These are phyloP conservation scores for Drosophila takahashii DNA, from an alignment of 1,140 invertebrate genomes.

Conservation along the genomic window DNA sequence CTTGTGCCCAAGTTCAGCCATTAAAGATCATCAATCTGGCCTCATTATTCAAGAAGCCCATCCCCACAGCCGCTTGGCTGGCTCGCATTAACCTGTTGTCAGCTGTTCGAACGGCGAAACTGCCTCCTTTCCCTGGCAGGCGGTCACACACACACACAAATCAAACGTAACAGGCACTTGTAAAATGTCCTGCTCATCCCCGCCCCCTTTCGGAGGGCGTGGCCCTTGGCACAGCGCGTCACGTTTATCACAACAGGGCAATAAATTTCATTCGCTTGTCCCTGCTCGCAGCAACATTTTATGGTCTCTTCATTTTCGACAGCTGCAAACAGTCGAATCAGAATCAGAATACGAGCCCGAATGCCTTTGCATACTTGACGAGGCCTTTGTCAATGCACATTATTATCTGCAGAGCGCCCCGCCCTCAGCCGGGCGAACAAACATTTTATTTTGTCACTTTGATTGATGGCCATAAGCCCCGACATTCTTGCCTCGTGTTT, in stretches of 20 bases:
- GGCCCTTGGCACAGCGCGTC: slow-evolving; percentile 58
- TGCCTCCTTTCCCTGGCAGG: slow-evolving; percentile 1
- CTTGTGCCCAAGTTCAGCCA: slow-evolving; percentile 39
- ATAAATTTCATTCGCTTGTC: slow-evolving; percentile 74
- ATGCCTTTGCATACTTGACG: slow-evolving; percentile 56
- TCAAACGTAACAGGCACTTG: slow-evolving; percentile 65
- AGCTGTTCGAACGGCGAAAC: slow-evolving; percentile 16
- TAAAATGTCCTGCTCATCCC: slow-evolving; percentile 44
- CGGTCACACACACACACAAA: slow-evolving; percentile 40
- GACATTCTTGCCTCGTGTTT: slow-evolving; percentile 58
- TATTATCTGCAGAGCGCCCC: slow-evolving; percentile 45
- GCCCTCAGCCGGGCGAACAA: slow-evolving; percentile 35
- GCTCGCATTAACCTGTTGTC: slow-evolving; percentile 74
- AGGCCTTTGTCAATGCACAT: slow-evolving; percentile 61
- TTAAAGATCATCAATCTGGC: slow-evolving; percentile 50
- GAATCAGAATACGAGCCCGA: neutral
- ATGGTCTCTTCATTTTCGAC: slow-evolving; percentile 68
- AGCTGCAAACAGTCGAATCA: slow-evolving; percentile 48
- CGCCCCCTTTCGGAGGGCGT: slow-evolving; percentile 29
- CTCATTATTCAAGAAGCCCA: slow-evolving; percentile 54
- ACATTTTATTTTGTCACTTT: slow-evolving; percentile 81
- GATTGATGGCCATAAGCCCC: slow-evolving; percentile 78
- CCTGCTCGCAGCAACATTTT: slow-evolving; percentile 52
- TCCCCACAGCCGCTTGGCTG: slow-evolving; percentile 9
- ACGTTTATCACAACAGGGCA: slow-evolving; percentile 81